Evolutionary conservation across 1,140 invertebrate species (phyloP).

Genomic region (Drosophila kurseongensis): DNA sequence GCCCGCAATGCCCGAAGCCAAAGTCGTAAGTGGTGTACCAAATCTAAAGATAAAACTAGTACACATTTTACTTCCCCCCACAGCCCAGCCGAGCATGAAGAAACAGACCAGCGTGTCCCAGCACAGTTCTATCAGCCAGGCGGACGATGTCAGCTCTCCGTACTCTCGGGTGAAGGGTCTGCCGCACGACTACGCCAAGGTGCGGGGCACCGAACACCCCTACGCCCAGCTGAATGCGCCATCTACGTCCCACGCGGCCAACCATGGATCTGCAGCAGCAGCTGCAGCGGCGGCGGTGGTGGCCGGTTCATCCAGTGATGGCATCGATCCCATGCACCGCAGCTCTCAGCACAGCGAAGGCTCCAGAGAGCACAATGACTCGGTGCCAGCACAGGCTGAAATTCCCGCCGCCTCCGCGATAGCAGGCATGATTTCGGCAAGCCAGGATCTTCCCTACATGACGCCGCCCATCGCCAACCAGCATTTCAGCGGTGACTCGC

Average conservation of each 20-base stretch:
- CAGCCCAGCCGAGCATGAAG: conserved; percentile 76
- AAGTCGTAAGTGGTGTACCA: conserved; percentile 64
- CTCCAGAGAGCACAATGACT: conserved; percentile 59
- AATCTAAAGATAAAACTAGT: background rate
- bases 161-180: conserved; percentile 86
- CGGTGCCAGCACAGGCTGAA: conserved; percentile 76
- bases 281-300: conserved; percentile 39
- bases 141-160: conserved; percentile 87
- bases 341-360: conserved; percentile 59
- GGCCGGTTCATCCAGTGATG: conserved; percentile 30
- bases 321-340: conserved; percentile 52
- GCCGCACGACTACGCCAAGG: conserved; percentile 86
- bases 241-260: conserved; percentile 60
- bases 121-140: conserved; percentile 87
- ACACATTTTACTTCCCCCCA: background rate
- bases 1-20: conserved; percentile 64
- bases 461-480: conserved; percentile 89
- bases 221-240: conserved; percentile 88
- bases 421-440: conserved; percentile 92
- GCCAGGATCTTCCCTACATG: conserved; percentile 95
- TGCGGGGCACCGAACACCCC: conserved; percentile 87
- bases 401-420: conserved; percentile 93
- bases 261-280: conserved; percentile 41
- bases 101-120: conserved; percentile 86
- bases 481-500: conserved; percentile 93